Evolutionary conservation across 2,797 vertebrate species (phyloP), one percentile per base, ranked within the genome.

Genomic region (Muscicapa striata): DNA sequence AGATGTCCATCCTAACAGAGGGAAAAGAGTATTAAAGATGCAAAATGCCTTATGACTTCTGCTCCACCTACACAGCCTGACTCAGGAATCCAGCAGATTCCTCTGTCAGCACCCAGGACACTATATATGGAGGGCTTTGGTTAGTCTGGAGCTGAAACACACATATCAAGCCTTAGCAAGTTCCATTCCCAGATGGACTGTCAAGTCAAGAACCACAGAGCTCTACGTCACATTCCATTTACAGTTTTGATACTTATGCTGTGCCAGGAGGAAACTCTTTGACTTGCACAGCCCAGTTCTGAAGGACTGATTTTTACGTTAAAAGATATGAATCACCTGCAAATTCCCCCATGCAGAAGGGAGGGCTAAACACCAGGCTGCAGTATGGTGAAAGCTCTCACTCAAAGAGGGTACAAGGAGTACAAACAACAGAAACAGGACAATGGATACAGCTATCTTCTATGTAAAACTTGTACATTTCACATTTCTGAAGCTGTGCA

Each of bases 301-400:
- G 9, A 38, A n/a, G 46, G 59, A 21, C 51, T 62, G 66, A 78
- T 13, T 2, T 0, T 0, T 12, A 45, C 1, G 2, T 36, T 15
- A 81, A 22, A 81, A 61, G 36, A 69, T 15, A 22, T 6, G 5
- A 68, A 72, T 45, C 48, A 54, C 17, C 19, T 59, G 32, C 32
- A 57, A 79, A 68, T 5, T 68, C 30, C 15, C 27, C 23, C 1
- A 0, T 3, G 12, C 11, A 24, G 23, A 72, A 67, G 19, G 27
- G 15, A 64, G 27, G 80, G 7, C 14, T 40, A 48, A 78, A n/a
- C 30, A 48, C 55, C n/a, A 64, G 52, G 78, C 69, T 82, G 38
- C 32, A 79, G 29, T 2, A 40, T 4, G 16, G 11, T 89, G 84
- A 90, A 63, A 92, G 29, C 6, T 43, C 15, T 36, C 23, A 20